Evolutionary conservation across 1,140 invertebrate genomes (phyloP).

Genomic region (Physella acuta): DNA sequence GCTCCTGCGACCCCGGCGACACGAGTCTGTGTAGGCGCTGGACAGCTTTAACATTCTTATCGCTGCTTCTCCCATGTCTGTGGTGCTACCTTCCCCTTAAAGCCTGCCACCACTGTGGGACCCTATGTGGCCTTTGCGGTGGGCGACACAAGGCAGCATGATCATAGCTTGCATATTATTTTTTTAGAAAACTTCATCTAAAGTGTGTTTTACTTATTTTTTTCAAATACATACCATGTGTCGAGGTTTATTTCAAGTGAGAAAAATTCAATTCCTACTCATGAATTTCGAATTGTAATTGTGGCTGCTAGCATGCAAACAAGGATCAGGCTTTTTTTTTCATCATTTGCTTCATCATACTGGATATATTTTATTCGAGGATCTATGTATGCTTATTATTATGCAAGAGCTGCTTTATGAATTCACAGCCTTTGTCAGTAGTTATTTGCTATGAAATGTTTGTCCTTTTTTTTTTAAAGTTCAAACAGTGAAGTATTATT

Average conservation of each 20-base stretch:
- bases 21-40: constrained; percentile 64
- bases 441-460: no score
- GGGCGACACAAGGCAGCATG: constrained; percentile 74
- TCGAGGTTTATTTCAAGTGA: not conserved
- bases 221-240: not conserved
- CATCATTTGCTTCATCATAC: no score
- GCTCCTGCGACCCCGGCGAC: constrained; percentile 59
- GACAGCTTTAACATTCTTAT: constrained; percentile 82
- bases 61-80: constrained; percentile 85
- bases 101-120: constrained; percentile 80
- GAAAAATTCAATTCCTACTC: not conserved
- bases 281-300: no score
- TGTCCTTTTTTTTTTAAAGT: no score
- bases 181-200: not conserved
- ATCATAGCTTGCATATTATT: constrained; percentile 18
- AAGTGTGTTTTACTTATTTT: not conserved
- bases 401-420: no score
- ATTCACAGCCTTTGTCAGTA: no score
- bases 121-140: constrained; percentile 78
- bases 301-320: no score
- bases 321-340: no score
- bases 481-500: no score
- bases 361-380: no score
- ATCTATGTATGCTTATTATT: no score
- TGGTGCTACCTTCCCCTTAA: constrained; percentile 88